Evolutionary conservation across 1,140 invertebrate genomes (phyloP).

Genomic region (Cydia splendana): DNA sequence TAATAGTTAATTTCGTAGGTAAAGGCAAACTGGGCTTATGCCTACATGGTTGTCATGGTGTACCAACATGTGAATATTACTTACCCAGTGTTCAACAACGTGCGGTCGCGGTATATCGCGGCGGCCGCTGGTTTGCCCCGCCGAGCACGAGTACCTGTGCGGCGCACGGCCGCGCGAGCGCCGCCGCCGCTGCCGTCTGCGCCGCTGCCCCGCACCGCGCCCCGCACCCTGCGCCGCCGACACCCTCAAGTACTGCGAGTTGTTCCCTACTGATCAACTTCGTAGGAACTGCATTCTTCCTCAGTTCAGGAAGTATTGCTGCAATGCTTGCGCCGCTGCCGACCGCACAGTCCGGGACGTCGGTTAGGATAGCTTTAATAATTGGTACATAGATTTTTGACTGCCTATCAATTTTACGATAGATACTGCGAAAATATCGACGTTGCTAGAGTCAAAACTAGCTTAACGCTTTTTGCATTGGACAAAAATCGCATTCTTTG

Average conservation of each 20-base stretch:
- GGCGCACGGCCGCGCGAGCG: slow-evolving; percentile 76
- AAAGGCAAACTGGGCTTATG: not conserved
- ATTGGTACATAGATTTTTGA: not conserved
- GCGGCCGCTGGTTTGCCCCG: slow-evolving; percentile 84
- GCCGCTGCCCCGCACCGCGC: slow-evolving; percentile 48
- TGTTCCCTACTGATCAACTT: slow-evolving; percentile 68
- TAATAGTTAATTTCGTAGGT: no score
- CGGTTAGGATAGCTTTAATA: slow-evolving; percentile 9
- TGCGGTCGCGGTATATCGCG: slow-evolving; percentile 87
- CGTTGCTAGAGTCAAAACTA: no score
- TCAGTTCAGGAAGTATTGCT: slow-evolving; percentile 80
- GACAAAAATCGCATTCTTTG: no score
- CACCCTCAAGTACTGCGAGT: slow-evolving; percentile 64
- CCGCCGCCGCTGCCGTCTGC: slow-evolving; percentile 60
- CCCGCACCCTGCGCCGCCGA: slow-evolving; percentile 52
- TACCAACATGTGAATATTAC: not conserved
- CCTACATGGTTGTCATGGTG: not conserved
- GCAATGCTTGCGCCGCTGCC: slow-evolving; percentile 73
- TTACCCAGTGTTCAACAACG: slow-evolving; percentile 86
- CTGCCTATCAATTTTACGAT: not conserved
- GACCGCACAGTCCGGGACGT: slow-evolving; percentile 34
- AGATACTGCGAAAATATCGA: no score
- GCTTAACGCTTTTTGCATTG: no score
- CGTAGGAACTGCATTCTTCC: slow-evolving; percentile 80
- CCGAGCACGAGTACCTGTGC: slow-evolving; percentile 70